Evolutionary conservation across 2,888 invertebrate species (phyloP), one percentile per base, ranked within the genome.

Genomic region (Balanococcus diminutus): DNA sequence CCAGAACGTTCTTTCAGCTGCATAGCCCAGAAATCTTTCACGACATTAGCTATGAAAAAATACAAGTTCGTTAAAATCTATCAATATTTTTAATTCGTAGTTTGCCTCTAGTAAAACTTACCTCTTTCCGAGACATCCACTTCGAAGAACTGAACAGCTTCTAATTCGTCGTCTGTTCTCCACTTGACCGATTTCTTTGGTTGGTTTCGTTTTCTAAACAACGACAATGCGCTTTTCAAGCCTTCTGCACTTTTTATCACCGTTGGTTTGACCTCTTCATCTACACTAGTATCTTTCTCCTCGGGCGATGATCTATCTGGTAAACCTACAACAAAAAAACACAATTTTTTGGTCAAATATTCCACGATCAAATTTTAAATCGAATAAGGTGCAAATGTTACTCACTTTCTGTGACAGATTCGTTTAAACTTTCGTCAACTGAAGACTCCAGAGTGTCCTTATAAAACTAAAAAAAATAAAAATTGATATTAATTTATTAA

Each of bases 61-160:
- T 32, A 86, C 39, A 86, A n/a, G n/a, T n/a, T n/a, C n/a, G n/a
- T n/a, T n/a, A n/a, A n/a, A n/a, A n/a, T n/a, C n/a, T n/a, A n/a
- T n/a, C n/a, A n/a, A n/a, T n/a, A n/a, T n/a, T n/a, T n/a, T n/a
- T 39, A 84, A 28, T 42, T 19, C 9, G n/a, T 42, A 84, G 61
- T 16, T 42, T 39, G 31, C 81, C 82, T 72, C 19, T 36, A 19
- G 75, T n/a, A 9, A 5, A 56, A 86, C 22, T 88, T 88, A 89
- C 90, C 89, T 89, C 98, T 93, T 91, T 99, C 98, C 19, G 95
- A 97, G 91, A 98, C 98, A 90, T 98, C 98, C 88, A 98, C 91
- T 90, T 98, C 98, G 90, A 99, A 98, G 90, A 94, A 98, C 88
- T 95, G 94, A 86, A 96, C 92, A 89, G 95, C 94, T 88, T 95